phyloP scores from a whole-genome alignment of 2,888 invertebrate species.

The Sesamia inferens region DNA sequence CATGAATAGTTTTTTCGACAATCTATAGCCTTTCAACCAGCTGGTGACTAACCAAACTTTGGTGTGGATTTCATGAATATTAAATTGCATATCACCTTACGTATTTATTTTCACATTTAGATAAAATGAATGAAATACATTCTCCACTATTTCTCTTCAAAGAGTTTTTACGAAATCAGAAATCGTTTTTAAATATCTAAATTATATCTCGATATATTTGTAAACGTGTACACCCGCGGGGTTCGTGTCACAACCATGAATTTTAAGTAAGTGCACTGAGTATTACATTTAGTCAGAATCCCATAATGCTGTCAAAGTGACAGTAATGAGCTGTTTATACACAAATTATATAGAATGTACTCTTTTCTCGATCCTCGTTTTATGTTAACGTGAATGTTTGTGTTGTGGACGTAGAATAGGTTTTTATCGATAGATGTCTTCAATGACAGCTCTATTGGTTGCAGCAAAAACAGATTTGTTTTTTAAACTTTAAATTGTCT shows the following conservation, averaged over 20 bases:
- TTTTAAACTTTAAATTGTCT: not conserved
- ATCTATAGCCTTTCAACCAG: not conserved
- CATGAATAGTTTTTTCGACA: conserved; percentile 7
- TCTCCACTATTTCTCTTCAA: conserved; percentile 28
- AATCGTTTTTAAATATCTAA: conserved; percentile 62
- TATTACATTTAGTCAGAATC: conserved; percentile 43
- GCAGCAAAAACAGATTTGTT: not conserved
- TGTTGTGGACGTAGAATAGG: not conserved
- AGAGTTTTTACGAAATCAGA: conserved; percentile 37
- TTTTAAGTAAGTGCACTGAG: conserved; percentile 49
- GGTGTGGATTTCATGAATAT: conserved; percentile 41
- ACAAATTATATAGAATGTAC: conserved; percentile 39
- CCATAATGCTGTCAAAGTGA: conserved; percentile 63
- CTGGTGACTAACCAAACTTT: conserved; percentile 4
- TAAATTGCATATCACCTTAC: conserved; percentile 20
- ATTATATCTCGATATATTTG: conserved; percentile 59
- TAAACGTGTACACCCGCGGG: conserved; percentile 50
- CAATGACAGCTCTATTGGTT: not conserved
- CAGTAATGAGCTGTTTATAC: conserved; percentile 57
- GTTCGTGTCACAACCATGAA: conserved; percentile 59
- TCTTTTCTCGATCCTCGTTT: conserved; percentile 16
- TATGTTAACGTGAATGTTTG: conserved; percentile 26
- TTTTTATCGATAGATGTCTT: conserved; percentile 5
- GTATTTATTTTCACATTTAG: conserved; percentile 48
- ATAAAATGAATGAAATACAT: conserved; percentile 33